A percentile compares a stretch with the other conserved stretches of the same genome.
These are phyloP conservation scores for Echinometra lucunter DNA, from an alignment of 53 echinoderm and acorn worm genomes.

Conservation along the genomic window DNA sequence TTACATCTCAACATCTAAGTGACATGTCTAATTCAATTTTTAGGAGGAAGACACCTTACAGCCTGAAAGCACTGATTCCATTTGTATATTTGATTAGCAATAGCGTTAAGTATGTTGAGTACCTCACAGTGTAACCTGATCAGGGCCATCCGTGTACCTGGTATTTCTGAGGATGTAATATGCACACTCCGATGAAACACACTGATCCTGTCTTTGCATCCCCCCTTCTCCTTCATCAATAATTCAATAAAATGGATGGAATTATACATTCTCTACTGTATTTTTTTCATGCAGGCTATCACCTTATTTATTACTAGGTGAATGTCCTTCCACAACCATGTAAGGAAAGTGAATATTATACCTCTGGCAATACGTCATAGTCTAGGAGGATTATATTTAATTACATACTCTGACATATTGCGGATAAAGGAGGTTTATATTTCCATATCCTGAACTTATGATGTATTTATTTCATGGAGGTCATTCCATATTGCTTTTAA, in stretches of 20 bases:
- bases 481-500: background rate
- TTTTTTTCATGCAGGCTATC: background rate
- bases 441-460: background rate
- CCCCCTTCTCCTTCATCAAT: background rate
- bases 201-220: background rate
- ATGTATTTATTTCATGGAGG: background rate
- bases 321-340: background rate
- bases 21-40: slow-evolving; percentile 43
- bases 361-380: background rate
- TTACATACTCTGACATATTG: slow-evolving; percentile 9
- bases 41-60: background rate
- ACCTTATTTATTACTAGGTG: background rate
- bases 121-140: slow-evolving; percentile 19
- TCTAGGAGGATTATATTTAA: background rate
- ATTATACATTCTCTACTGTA: slow-evolving; percentile 37
- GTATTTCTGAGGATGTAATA: background rate
- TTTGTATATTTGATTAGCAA: slow-evolving; percentile 55
- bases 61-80: slow-evolving; percentile 35
- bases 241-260: slow-evolving; percentile 29
- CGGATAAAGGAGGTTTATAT: background rate
- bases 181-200: background rate
- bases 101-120: slow-evolving; percentile 34
- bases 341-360: background rate
- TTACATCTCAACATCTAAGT: background rate
- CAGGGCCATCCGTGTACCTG: background rate